Evolutionary conservation across 2,113 vertebrate genomes (phyloP).

Genomic region (Gymnorhina tibicen): DNA sequence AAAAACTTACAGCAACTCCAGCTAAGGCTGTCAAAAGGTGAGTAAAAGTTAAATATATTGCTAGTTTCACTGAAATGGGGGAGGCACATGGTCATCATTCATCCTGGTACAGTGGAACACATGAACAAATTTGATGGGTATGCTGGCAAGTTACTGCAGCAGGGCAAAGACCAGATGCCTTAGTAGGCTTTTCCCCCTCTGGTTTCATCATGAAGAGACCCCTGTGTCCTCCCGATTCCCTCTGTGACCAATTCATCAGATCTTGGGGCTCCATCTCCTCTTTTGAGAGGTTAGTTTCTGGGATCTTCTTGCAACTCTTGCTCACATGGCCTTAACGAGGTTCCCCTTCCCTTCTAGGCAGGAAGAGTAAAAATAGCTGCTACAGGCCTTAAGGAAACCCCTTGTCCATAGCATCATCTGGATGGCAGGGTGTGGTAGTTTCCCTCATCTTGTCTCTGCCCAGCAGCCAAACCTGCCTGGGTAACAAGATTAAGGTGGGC

Average conservation of each 20-base stretch:
- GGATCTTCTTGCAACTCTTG: not conserved
- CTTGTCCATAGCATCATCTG: not conserved
- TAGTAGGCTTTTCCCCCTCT: not conserved
- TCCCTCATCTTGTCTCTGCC: not conserved
- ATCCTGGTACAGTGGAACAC: not conserved
- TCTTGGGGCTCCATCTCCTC: not conserved
- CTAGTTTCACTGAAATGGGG: not conserved
- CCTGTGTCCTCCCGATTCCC: not conserved
- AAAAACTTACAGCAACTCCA: constrained; percentile 88
- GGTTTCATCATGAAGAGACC: not conserved
- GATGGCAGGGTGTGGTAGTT: not conserved
- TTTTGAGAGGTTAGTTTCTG: not conserved
- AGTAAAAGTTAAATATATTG: not conserved
- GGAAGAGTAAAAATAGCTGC: not conserved
- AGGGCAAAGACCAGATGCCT: not conserved
- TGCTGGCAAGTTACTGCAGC: not conserved
- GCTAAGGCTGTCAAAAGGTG: constrained; percentile 93
- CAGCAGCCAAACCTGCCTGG: not conserved
- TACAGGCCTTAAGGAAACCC: not conserved
- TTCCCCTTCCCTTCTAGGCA: not conserved
- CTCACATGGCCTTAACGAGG: not conserved
- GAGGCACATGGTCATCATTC: not conserved
- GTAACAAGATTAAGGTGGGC: not conserved
- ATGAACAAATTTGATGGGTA: not conserved
- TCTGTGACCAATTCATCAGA: not conserved